Conservation (phyloP, 2,797 vertebrate species). For the Cygnus olor region DNA sequence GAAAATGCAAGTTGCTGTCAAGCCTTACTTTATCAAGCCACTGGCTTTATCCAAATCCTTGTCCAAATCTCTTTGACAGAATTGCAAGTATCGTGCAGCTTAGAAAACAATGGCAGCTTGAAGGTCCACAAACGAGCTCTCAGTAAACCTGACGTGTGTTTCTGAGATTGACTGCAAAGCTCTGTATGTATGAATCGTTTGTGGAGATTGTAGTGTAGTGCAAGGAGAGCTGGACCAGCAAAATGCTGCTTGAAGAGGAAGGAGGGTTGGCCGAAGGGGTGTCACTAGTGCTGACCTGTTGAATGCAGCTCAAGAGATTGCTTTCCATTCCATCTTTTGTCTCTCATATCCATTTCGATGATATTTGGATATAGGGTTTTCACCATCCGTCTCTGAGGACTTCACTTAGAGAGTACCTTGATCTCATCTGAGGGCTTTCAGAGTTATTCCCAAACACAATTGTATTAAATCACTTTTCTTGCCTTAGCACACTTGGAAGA, state of each 20-base stretch:
- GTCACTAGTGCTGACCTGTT: not conserved
- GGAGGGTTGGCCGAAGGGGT: not conserved
- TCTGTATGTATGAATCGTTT: fast-evolving
- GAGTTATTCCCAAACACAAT: not conserved
- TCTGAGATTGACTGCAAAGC: not conserved
- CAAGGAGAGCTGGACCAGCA: not conserved
- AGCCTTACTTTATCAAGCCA: not conserved
- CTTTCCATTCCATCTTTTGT: not conserved
- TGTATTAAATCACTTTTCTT: not conserved
- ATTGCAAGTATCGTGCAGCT: not conserved
- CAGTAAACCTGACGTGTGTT: not conserved
- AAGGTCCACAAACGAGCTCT: not conserved
- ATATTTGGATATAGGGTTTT: not conserved
- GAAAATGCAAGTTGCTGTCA: not conserved
- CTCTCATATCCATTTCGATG: not conserved
- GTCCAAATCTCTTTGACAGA: not conserved
- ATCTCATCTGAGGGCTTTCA: not conserved
- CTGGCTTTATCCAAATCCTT: not conserved
- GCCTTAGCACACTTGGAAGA: not conserved
- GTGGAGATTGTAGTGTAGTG: fast-evolving
- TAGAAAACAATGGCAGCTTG: not conserved
- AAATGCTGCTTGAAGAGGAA: not conserved
- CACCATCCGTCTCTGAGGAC: not conserved
- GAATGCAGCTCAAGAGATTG: not conserved
- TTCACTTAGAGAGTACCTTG: not conserved